A percentile compares a stretch with the other conserved stretches of the same genome.
Evolutionary conservation across 2,113 vertebrate species (phyloP).

Genomic region (Ptilorrhoa leucosticta): DNA sequence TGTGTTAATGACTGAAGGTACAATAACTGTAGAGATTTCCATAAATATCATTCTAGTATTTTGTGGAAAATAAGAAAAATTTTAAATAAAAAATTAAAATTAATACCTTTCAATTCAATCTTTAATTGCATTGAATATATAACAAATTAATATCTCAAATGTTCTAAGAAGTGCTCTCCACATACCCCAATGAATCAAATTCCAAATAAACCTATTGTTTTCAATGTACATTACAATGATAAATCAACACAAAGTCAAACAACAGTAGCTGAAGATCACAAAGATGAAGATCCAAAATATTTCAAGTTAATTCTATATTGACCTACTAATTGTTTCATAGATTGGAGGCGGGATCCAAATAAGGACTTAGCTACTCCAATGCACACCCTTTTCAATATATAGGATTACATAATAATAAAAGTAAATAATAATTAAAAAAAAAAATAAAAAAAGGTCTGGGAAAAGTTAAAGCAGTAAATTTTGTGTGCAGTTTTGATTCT

Average conservation of each 20-base stretch:
- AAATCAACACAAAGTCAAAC: background rate
- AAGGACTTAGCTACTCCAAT: background rate
- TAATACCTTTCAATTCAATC: background rate
- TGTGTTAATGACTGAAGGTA: background rate
- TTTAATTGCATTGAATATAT: background rate
- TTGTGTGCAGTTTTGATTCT: background rate
- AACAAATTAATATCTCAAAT: background rate
- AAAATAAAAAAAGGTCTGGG: accelerated
- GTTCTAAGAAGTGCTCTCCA: background rate
- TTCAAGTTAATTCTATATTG: background rate
- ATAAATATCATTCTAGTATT: background rate
- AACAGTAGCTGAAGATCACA: background rate
- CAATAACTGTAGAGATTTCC: background rate
- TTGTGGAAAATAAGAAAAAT: background rate
- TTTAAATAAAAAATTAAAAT: background rate
- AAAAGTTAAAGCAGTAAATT: background rate
- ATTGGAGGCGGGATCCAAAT: background rate
- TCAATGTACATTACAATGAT: background rate
- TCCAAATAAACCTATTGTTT: background rate
- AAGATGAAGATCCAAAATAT: background rate
- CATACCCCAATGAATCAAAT: background rate
- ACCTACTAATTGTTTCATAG: background rate
- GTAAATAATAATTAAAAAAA: background rate
- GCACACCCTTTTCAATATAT: background rate
- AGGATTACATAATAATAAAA: background rate